phyloP scores from a whole-genome alignment of 1,140 invertebrate species.

The Papilio aristodemus region DNA sequence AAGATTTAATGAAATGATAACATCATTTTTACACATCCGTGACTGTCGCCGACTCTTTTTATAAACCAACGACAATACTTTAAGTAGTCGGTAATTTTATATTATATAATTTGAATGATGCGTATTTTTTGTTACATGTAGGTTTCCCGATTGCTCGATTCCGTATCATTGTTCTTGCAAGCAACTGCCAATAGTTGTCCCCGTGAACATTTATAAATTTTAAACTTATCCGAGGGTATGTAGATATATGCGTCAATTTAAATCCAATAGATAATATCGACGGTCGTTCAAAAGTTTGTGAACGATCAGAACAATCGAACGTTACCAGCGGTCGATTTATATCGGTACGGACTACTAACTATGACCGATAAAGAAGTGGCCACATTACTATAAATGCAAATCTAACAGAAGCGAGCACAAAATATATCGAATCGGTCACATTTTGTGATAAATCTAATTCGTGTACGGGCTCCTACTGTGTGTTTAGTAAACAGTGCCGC shows the following conservation, averaged over 20 bases:
- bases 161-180: background rate
- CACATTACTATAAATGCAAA: background rate
- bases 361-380: background rate
- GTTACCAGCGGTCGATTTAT: background rate
- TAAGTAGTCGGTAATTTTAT: background rate
- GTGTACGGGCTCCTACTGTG: background rate
- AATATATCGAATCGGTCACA: background rate
- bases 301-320: background rate
- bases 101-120: background rate
- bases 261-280: slow-evolving; percentile 1
- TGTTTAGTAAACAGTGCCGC: slow-evolving; percentile 9
- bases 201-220: background rate
- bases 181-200: background rate
- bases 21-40: background rate
- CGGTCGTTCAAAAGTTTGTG: background rate
- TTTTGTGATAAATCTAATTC: background rate
- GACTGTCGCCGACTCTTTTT: background rate
- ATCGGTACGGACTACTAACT: background rate
- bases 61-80: background rate
- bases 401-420: background rate
- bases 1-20: background rate
- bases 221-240: background rate
- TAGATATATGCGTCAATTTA: background rate
- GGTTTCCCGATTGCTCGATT: background rate
- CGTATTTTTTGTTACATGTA: no score